Evolutionary conservation across 2,113 vertebrate genomes (phyloP).

Genomic region (Trichechus manatus): DNA sequence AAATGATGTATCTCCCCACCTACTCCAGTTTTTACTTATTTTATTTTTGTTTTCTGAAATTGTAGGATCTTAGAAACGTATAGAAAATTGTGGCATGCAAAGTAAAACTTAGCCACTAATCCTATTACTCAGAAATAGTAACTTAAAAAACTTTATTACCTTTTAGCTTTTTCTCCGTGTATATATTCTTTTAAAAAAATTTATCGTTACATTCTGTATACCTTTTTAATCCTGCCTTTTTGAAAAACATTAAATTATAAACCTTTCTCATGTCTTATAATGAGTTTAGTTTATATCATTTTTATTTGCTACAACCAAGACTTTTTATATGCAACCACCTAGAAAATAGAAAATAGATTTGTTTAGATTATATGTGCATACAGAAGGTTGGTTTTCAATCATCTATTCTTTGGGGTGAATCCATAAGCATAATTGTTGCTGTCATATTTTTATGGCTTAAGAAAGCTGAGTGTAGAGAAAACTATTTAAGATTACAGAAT

Average conservation of each 20-base stretch:
- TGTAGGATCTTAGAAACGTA: slow-evolving; percentile 8
- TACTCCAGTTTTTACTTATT: neutral
- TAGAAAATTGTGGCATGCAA: neutral
- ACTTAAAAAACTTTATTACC: neutral
- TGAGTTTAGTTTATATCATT: neutral
- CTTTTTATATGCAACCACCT: neutral
- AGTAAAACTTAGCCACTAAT: neutral
- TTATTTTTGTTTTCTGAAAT: slow-evolving; percentile 30
- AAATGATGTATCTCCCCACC: neutral
- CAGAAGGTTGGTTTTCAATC: neutral
- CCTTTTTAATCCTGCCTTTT: neutral
- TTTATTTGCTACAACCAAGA: neutral
- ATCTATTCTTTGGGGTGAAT: neutral
- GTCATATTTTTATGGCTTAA: neutral
- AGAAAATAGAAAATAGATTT: neutral
- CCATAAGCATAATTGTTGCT: neutral
- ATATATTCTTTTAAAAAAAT: neutral
- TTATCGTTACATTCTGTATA: neutral
- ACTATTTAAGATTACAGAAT: neutral
- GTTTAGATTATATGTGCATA: neutral
- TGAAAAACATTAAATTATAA: neutral
- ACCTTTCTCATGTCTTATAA: neutral
- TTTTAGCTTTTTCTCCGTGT: neutral
- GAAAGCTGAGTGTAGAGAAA: neutral
- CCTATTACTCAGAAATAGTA: neutral